Evolutionary conservation across 1,140 invertebrate genomes (phyloP).

Genomic region (Pseudomyrmex flavicornis): DNA sequence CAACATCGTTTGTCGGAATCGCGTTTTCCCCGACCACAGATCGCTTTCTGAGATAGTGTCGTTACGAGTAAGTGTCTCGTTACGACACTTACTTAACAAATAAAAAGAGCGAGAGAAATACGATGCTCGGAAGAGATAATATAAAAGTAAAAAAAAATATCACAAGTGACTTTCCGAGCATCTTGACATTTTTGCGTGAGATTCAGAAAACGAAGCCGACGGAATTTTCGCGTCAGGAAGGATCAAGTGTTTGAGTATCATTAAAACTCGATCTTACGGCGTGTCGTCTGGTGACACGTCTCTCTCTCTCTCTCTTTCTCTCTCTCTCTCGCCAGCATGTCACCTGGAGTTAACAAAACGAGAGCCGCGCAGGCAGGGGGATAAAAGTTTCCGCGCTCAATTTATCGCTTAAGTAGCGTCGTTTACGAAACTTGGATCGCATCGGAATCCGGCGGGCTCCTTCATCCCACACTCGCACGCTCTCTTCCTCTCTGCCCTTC

Average conservation of each 20-base stretch:
- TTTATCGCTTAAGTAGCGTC: constrained; percentile 82
- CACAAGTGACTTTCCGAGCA: constrained; percentile 23
- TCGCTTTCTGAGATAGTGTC: constrained; percentile 34
- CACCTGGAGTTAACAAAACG: constrained; percentile 53
- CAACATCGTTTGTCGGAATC: neutral
- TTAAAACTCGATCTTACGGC: constrained; percentile 54
- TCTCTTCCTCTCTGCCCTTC: neutral
- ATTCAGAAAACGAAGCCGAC: constrained; percentile 40
- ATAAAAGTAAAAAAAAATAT: constrained; percentile 34
- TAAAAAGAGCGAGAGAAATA: too few relatives aligned
- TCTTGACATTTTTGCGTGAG: constrained; percentile 24
- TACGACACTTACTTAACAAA: neutral
- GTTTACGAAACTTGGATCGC: constrained; percentile 80
- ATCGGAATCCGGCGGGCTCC: constrained; percentile 55
- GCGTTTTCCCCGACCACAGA: neutral
- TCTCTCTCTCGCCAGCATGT: constrained; percentile 33
- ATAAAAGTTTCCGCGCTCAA: constrained; percentile 79
- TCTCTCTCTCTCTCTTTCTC: neutral
- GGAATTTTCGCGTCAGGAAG: neutral
- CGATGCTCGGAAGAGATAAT: neutral
- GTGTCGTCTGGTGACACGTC: neutral
- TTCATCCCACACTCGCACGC: constrained; percentile 39
- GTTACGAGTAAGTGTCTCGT: constrained; percentile 51
- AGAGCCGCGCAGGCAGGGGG: constrained; percentile 28
- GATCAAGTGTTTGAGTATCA: constrained; percentile 55